A percentile compares a stretch with the other conserved stretches of the same genome.
Conservation (phyloP, 1,140 invertebrate species). For the Prorops nasuta region DNA sequence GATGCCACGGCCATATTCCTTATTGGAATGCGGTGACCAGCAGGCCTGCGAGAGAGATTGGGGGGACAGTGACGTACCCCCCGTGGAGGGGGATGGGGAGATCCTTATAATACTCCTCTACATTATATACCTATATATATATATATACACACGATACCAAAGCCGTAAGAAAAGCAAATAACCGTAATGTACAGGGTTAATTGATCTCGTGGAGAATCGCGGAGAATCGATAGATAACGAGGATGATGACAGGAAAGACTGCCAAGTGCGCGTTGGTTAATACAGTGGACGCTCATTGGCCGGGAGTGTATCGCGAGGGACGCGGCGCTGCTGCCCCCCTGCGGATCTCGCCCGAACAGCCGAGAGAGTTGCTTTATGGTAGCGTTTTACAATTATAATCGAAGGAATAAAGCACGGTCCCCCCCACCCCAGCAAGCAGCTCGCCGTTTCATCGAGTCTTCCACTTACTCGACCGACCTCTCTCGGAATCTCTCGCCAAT, state of each 20-base stretch:
- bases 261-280: slow-evolving; percentile 50
- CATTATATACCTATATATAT: too few species aligned
- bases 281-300: too few species aligned
- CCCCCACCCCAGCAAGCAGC: too few species aligned
- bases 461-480: too few species aligned
- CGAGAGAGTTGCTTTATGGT: slow-evolving; percentile 43
- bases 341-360: slow-evolving; percentile 31
- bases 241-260: slow-evolving; percentile 55
- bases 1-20: too few species aligned
- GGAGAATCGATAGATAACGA: slow-evolving; percentile 49
- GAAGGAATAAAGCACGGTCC: slow-evolving; percentile 9
- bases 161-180: too few species aligned
- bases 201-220: too few species aligned
- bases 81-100: slow-evolving; percentile 40
- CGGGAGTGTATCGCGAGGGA: slow-evolving; percentile 23
- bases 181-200: too few species aligned
- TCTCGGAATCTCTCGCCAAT: too few species aligned
- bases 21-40: slow-evolving; percentile 46
- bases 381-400: slow-evolving; percentile 54
- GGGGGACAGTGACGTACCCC: slow-evolving; percentile 49
- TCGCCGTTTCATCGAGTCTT: too few species aligned
- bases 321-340: slow-evolving; percentile 42
- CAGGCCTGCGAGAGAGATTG: slow-evolving; percentile 39
- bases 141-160: too few species aligned
- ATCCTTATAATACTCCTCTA: too few species aligned